These are phyloP conservation scores for Meiosimyza decipiens DNA, from an alignment of 2,888 invertebrate species.

Conservation along the genomic window DNA sequence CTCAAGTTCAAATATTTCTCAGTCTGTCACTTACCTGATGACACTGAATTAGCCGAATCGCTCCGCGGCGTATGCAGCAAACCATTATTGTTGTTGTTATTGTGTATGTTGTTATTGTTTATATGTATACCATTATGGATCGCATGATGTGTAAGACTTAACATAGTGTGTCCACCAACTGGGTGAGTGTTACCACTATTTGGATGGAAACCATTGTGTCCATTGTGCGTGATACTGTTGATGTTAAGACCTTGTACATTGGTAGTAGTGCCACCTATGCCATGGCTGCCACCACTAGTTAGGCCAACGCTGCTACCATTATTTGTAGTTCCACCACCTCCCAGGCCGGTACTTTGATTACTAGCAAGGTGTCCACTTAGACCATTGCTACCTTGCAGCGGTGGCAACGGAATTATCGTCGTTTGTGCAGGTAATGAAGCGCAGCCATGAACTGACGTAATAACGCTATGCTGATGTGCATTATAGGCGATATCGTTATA, in stretches of 20 bases:
- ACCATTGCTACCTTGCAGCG: slow-evolving; percentile 49
- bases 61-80: slow-evolving; percentile 65
- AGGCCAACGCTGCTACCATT: background rate
- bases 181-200: slow-evolving; percentile 42
- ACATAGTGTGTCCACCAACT: slow-evolving; percentile 21
- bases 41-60: slow-evolving; percentile 67
- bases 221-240: slow-evolving; percentile 47
- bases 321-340: slow-evolving; percentile 24
- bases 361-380: slow-evolving; percentile 30
- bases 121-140: slow-evolving; percentile 53
- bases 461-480: slow-evolving; percentile 66
- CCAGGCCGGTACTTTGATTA: background rate
- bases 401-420: slow-evolving; percentile 70
- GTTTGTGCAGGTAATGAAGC: slow-evolving; percentile 68
- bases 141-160: slow-evolving; percentile 41
- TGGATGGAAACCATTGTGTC: slow-evolving; percentile 48
- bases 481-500: slow-evolving; percentile 71
- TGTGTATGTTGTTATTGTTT: slow-evolving; percentile 40
- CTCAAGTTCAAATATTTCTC: no score
- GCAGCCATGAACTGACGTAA: slow-evolving; percentile 67
- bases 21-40: slow-evolving; percentile 63
- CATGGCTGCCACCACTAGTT: slow-evolving; percentile 5
- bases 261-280: background rate
- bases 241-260: slow-evolving; percentile 1
- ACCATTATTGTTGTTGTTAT: slow-evolving; percentile 46